Percentiles rank a stretch among this genome's conserved stretches.
These are phyloP conservation scores for Meloidogyne exigua DNA, from an alignment of 1,140 invertebrate genomes.

Conservation along the genomic window DNA sequence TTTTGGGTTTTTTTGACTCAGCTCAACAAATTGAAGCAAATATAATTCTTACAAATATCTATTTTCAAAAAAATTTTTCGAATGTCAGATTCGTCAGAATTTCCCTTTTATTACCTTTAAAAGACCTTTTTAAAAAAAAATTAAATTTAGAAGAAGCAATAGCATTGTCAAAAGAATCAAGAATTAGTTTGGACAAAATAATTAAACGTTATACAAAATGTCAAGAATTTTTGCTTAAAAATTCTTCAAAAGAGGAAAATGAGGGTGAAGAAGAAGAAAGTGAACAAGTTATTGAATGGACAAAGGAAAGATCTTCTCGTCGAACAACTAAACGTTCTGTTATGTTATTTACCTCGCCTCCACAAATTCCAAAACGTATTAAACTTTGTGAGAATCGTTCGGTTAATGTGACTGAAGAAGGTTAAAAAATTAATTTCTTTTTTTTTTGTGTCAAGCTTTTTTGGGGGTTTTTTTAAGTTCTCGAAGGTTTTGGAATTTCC, in stretches of 20 bases:
- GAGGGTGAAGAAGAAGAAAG: background rate
- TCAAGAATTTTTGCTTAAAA: background rate
- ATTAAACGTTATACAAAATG: conserved; percentile 16
- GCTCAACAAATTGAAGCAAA: too few relatives aligned
- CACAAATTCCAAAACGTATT: background rate
- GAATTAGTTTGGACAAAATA: conserved; percentile 20
- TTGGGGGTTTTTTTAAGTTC: background rate
- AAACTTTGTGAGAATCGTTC: background rate
- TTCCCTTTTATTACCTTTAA: too few relatives aligned
- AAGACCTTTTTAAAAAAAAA: too few relatives aligned
- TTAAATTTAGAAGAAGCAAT: conserved; percentile 24
- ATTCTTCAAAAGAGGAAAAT: background rate
- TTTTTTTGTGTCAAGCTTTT: too few relatives aligned
- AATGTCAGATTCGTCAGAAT: too few relatives aligned
- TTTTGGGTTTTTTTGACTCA: too few relatives aligned
- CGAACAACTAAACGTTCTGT: background rate
- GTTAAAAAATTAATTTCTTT: too few relatives aligned
- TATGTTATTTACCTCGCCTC: background rate
- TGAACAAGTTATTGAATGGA: background rate
- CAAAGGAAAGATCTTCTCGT: background rate
- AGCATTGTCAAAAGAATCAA: conserved; percentile 26
- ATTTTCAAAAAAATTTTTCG: too few relatives aligned
- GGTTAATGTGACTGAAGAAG: background rate
- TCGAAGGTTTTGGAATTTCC: too few relatives aligned
- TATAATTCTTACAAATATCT: too few relatives aligned